Evolutionary conservation across 2,888 invertebrate species (phyloP).

Genomic region (Dynastes maya): DNA sequence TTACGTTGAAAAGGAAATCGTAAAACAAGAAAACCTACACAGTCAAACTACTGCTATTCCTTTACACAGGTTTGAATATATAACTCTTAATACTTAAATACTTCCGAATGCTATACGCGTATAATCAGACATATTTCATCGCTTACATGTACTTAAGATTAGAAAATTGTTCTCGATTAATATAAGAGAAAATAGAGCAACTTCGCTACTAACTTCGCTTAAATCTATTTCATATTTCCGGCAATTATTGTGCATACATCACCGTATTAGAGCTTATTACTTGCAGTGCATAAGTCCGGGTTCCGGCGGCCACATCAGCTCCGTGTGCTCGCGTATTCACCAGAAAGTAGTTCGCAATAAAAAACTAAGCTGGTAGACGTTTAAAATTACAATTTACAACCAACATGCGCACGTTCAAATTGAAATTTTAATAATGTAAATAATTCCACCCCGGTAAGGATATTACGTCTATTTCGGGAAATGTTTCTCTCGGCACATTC

Average conservation of each 20-base stretch:
- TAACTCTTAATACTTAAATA: too few species aligned
- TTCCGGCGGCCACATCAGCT: conserved; percentile 17
- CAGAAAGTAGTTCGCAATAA: conserved; percentile 50
- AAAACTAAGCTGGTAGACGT: conserved; percentile 55
- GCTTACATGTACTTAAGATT: background rate
- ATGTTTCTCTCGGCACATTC: conserved; percentile 61
- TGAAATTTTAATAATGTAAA: conserved; percentile 67
- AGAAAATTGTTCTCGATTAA: too few species aligned
- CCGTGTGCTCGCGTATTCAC: conserved; percentile 32
- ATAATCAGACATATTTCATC: background rate
- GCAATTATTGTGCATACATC: conserved; percentile 46
- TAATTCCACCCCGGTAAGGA: conserved; percentile 63
- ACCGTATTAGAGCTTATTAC: conserved; percentile 49
- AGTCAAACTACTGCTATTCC: too few species aligned
- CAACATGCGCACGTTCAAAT: conserved; percentile 61
- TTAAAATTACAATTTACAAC: conserved; percentile 58
- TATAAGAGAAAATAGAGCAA: background rate
- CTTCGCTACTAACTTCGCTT: conserved; percentile 4
- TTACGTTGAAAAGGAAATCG: too few species aligned
- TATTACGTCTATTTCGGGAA: conserved; percentile 64
- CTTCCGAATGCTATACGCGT: too few species aligned
- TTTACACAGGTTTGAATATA: too few species aligned
- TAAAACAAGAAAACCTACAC: too few species aligned
- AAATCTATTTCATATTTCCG: conserved; percentile 39
- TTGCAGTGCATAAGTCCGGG: conserved; percentile 7